Conservation (phyloP, 2,113 vertebrate genomes). For the Cavia porcellus region DNA sequence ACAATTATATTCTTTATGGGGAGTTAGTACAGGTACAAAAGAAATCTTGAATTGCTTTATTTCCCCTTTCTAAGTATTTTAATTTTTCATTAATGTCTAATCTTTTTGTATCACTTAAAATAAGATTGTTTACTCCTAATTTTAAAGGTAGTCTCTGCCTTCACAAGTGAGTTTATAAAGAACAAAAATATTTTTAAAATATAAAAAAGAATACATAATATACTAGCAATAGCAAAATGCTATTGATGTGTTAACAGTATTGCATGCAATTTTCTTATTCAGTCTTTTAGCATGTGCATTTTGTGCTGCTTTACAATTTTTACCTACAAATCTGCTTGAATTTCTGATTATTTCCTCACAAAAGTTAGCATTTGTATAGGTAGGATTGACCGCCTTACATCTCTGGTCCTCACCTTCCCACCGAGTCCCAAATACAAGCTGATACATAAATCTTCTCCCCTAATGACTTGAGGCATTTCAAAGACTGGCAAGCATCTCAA, state of each 20-base stretch:
- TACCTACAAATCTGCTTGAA: neutral
- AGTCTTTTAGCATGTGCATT: neutral
- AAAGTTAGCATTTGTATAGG: neutral
- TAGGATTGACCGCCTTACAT: neutral
- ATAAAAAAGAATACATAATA: neutral
- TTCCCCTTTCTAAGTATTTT: neutral
- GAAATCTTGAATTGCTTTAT: neutral
- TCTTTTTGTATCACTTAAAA: neutral
- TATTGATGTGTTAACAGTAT: neutral
- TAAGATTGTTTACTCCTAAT: neutral
- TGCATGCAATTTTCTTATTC: neutral
- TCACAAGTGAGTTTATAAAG: neutral
- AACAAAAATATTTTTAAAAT: neutral
- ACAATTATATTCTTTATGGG: neutral
- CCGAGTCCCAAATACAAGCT: neutral
- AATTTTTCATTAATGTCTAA: conserved; percentile 23
- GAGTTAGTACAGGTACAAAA: neutral
- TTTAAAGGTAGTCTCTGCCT: neutral
- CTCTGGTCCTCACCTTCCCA: neutral
- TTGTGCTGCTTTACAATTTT: neutral
- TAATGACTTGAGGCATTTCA: neutral
- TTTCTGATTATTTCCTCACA: neutral
- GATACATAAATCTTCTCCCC: neutral
- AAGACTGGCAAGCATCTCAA: neutral
- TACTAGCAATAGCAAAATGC: neutral